Evolutionary conservation across 2,113 vertebrate genomes (phyloP).

Genomic region (Turdus rufiventris): DNA sequence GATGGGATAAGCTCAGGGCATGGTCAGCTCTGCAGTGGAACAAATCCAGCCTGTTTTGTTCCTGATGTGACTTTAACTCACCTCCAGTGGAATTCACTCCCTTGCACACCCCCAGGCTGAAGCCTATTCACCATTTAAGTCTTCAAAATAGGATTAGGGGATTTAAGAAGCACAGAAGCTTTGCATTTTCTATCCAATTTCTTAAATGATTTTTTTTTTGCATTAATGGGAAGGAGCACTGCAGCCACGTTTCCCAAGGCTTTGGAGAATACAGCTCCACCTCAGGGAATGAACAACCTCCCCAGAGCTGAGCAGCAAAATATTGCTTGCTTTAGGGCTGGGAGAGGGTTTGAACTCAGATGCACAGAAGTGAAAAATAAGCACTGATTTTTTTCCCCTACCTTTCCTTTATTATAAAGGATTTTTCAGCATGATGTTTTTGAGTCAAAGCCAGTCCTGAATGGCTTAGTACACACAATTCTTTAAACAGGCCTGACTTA

Average conservation of each 20-base stretch:
- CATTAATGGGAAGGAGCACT: not conserved
- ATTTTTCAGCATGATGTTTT: not conserved
- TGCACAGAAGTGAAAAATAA: not conserved
- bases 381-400: not conserved
- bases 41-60: not conserved
- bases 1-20: not conserved
- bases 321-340: not conserved
- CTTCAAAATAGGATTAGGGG: slow-evolving; percentile 4
- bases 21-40: not conserved
- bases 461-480: not conserved
- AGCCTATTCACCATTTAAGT: not conserved
- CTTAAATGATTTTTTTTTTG: not conserved
- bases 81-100: not conserved
- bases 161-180: not conserved
- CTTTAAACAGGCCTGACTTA: not conserved
- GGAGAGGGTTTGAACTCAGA: not conserved
- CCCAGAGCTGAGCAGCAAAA: not conserved
- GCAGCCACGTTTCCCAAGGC: not conserved
- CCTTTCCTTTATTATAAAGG: not conserved
- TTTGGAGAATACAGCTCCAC: not conserved
- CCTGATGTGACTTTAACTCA: not conserved
- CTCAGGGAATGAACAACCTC: not conserved
- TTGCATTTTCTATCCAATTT: not conserved
- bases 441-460: not conserved
- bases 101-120: not conserved